Percentiles rank a stretch among this genome's conserved stretches.
Conservation (phyloP, 2,797 vertebrate species). For the Siniperca scherzeri region DNA sequence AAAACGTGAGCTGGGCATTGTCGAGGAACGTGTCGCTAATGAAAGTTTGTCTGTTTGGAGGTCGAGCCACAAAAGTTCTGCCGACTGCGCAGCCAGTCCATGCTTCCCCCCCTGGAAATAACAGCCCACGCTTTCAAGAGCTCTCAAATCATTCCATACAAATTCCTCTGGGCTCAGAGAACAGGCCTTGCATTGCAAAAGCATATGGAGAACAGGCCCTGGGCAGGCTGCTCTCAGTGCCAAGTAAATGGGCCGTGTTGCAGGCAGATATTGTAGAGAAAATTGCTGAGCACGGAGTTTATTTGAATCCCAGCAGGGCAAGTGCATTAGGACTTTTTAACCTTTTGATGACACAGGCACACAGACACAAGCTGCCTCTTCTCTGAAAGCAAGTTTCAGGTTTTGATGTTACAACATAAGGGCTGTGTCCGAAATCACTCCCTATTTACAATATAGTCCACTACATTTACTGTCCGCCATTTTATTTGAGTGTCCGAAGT, state of each 20-base stretch:
- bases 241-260: conserved; percentile 63
- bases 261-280: conserved; percentile 41
- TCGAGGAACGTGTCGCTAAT: conserved; percentile 34
- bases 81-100: conserved; percentile 23
- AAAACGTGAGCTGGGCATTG: conserved; percentile 45
- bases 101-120: conserved; percentile 23
- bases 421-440: too few species aligned
- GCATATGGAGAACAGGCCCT: conserved; percentile 42
- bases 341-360: conserved; percentile 23
- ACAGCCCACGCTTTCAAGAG: conserved; percentile 51
- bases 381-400: too few species aligned
- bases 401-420: too few species aligned
- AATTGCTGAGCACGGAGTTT: conserved; percentile 60
- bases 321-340: conserved; percentile 38
- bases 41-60: conserved; percentile 50
- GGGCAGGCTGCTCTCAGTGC: conserved; percentile 26
- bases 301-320: conserved; percentile 43
- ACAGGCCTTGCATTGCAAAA: conserved; percentile 44
- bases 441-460: too few species aligned
- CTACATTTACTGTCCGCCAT: background rate
- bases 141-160: conserved; percentile 49
- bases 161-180: conserved; percentile 42
- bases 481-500: background rate
- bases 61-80: conserved; percentile 42
- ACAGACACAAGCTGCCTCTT: too few species aligned